These are phyloP conservation scores for Xanthorhoe spadicearia DNA, from an alignment of 2,888 invertebrate species.

Conservation along the genomic window DNA sequence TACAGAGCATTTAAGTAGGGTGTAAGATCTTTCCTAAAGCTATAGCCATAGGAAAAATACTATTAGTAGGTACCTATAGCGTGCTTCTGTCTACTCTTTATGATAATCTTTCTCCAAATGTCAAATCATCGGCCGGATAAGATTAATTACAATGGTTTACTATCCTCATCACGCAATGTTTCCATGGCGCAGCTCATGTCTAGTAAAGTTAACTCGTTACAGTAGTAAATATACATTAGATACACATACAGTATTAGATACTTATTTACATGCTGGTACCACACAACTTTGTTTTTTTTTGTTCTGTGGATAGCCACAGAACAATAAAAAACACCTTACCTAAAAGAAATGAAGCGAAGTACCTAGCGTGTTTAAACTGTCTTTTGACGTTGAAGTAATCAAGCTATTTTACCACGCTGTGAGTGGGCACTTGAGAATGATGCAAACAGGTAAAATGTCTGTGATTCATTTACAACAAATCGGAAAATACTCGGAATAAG, in stretches of 20 bases:
- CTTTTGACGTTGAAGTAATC: neutral
- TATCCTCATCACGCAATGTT: constrained; percentile 18
- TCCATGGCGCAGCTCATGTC: constrained; percentile 6
- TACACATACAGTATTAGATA: no score
- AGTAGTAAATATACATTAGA: no score
- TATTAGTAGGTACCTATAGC: no score
- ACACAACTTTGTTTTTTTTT: neutral
- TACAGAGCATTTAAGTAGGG: no score
- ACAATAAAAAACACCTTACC: no score
- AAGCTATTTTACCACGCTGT: constrained; percentile 4
- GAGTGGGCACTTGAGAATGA: constrained; percentile 10
- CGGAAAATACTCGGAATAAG: neutral
- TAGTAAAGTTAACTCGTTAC: neutral
- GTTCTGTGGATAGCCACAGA: no score
- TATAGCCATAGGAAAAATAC: no score
- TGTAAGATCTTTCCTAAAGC: no score
- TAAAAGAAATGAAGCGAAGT: no score
- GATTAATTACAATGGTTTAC: constrained; percentile 20
- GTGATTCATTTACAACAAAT: constrained; percentile 31
- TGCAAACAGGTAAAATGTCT: constrained; percentile 32
- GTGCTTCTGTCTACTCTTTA: neutral
- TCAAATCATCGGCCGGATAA: constrained; percentile 19
- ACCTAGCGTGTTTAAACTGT: no score
- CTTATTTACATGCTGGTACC: no score
- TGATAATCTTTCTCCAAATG: constrained; percentile 21